These are phyloP conservation scores for Felis catus DNA, from an alignment of 2,113 vertebrate genomes.

Conservation along the genomic window F.catus_Fca126_mat1.0 CM031428.1:4696001-4696500, in stretches of 20 bases:
- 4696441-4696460: fast-evolving
- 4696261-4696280: neutral
- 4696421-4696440: neutral
- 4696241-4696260: neutral
- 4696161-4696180: neutral
- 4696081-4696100: neutral
- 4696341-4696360: neutral
- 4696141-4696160: neutral
- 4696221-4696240: neutral
- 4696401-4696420: neutral
- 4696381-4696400: neutral
- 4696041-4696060: neutral
- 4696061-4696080: neutral
- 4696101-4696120: neutral
- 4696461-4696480: fast-evolving
- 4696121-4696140: neutral
- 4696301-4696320: neutral
- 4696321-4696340: neutral
- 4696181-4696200: neutral
- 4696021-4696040: neutral
- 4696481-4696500: neutral
- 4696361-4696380: neutral
- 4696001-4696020: neutral
- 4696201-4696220: neutral
- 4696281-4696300: neutral